Evolutionary conservation across 2,888 invertebrate genomes (phyloP), one percentile per base, ranked within the genome.

Genomic region (Drosophila lutescens): DNA sequence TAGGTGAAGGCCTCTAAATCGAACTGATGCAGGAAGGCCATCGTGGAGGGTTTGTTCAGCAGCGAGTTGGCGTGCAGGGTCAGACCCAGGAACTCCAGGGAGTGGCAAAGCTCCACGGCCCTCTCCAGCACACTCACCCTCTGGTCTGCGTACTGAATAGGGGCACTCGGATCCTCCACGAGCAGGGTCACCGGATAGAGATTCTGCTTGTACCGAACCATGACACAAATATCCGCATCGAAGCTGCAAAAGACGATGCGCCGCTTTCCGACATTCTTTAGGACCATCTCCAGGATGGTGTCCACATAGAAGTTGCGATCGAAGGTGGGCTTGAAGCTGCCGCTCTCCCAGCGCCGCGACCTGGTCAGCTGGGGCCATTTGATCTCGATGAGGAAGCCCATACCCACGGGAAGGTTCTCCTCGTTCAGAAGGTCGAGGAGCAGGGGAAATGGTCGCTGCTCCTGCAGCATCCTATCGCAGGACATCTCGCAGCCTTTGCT

Each of bases 311-410:
- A 93, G 91, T 99, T 99, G 90, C 98, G 94, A 92, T 99, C 99
- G 82, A 96, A 95, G 6, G 65, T 63, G 90, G 97, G 95, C 89
- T 96, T 95, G 91, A 96, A 95, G 87, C 88, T 62, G 87, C 59
- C 30, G 40, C 96, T 93, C 91, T 98, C 97, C 92, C 95, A 96
- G 6, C 96, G 95, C 23, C 97, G 97, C 90, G 96, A 96, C 92
- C 94, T 93, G 57, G 96, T 91, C 88, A 95, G 95, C 95, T 98
- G 97, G 0, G 97, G 97, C 96, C 98, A 99, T 92, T 99, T 99
- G 59, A 99, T 94, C 93, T 99, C 99, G 58, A 99, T 95, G 91
- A 98, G 98, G 90, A 98, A 98, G 1, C 99, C 99, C 43, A 97
- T 95, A 88, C 96, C 95, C 0, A 32, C 41, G 0, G 61, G 51